Conservation (phyloP, 1,140 invertebrate species). For the Caenorhabditis elegans region DNA sequence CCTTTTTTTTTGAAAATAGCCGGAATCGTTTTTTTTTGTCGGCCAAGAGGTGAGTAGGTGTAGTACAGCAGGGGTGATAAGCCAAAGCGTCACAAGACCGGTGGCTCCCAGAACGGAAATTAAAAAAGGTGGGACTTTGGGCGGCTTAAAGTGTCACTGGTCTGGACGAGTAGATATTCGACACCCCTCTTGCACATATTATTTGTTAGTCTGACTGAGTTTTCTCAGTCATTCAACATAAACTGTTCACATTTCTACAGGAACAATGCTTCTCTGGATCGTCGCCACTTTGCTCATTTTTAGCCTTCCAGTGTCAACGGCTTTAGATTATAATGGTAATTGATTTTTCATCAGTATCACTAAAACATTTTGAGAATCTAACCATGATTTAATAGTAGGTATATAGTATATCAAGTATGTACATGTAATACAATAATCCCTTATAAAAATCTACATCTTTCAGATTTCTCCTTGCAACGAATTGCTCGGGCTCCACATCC, state of each 20-base stretch:
- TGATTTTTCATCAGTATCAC: not conserved
- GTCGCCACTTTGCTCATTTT: not conserved
- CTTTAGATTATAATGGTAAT: not conserved
- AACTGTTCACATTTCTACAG: not conserved
- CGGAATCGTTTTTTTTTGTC: not conserved
- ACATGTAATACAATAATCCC: too few relatives aligned
- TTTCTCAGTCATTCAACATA: not conserved
- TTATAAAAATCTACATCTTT: too few relatives aligned
- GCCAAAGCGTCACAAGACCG: not conserved
- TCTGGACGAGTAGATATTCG: not conserved
- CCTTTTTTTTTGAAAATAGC: not conserved
- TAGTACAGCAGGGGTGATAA: not conserved
- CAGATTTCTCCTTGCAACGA: slow-evolving; percentile 3
- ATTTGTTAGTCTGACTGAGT: slow-evolving; percentile 7
- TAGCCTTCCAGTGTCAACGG: not conserved
- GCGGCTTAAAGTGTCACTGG: not conserved
- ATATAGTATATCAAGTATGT: too few relatives aligned
- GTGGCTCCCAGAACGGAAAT: slow-evolving; percentile 3
- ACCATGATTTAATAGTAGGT: too few relatives aligned
- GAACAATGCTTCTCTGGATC: not conserved
- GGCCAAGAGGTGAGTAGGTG: slow-evolving; percentile 13
- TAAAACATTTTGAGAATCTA: too few relatives aligned
- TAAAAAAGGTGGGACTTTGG: slow-evolving; percentile 13
- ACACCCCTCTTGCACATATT: not conserved
- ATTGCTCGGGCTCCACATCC: slow-evolving; percentile 5